Evolutionary conservation across 2,888 invertebrate species (phyloP).

Genomic region (Platynereis dumerilii): DNA sequence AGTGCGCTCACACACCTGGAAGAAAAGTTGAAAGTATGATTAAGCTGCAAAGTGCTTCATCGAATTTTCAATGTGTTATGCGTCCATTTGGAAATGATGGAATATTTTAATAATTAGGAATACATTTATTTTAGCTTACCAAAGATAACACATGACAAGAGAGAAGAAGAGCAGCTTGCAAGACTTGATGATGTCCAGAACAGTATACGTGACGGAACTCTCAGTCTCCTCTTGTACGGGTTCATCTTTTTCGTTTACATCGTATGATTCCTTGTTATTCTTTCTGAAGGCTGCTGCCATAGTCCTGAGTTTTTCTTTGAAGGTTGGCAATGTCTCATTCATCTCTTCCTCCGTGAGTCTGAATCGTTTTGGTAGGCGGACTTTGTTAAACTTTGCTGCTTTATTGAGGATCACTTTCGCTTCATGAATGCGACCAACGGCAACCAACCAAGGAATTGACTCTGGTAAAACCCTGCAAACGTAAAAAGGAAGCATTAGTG

Average conservation of each 20-base stretch:
- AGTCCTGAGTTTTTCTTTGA: not conserved
- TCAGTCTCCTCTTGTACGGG: not conserved
- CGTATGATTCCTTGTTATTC: not conserved
- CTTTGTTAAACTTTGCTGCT: slow-evolving; percentile 11
- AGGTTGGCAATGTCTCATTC: not conserved
- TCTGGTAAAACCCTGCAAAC: slow-evolving; percentile 16
- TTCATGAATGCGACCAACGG: not conserved
- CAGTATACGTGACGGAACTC: not conserved
- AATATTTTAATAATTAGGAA: too few relatives aligned
- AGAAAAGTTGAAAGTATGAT: not conserved
- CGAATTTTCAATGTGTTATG: too few relatives aligned
- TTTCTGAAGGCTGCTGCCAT: not conserved
- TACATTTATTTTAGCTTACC: slow-evolving; percentile 1
- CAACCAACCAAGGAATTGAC: slow-evolving; percentile 18
- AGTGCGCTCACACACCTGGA: slow-evolving; percentile 18
- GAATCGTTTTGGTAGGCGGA: not conserved
- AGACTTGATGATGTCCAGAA: slow-evolving; percentile 14
- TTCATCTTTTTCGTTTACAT: not conserved
- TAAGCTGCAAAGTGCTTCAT: too few relatives aligned
- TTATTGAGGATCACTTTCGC: not conserved
- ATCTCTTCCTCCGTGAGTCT: slow-evolving; percentile 11
- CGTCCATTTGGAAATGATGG: too few relatives aligned
- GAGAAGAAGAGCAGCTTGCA: slow-evolving; percentile 12
- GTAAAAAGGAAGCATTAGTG: too few relatives aligned
- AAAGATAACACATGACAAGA: slow-evolving; percentile 18